Evolutionary conservation across 2,888 invertebrate genomes (phyloP), one percentile per base, ranked within the genome.

Genomic region (Perizoma flavofasciatum): DNA sequence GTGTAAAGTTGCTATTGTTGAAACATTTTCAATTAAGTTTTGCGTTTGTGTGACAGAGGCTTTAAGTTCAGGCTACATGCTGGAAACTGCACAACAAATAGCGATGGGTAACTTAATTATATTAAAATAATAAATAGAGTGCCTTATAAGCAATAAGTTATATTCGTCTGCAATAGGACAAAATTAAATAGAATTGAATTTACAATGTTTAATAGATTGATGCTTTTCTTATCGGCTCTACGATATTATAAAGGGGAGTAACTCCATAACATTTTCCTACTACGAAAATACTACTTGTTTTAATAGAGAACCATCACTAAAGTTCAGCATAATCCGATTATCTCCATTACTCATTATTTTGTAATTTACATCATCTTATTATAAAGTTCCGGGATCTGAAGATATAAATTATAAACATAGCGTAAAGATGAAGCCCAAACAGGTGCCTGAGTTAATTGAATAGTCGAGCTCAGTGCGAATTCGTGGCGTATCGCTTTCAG

Each of bases 21-120:
- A 58, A 65, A 70, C 69, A 70, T 71, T 73, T 72, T 71, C 68
- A 69, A 71, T 72, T 69, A 70, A 64, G 63, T 64, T 63, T 61
- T 65, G 66, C 62, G 60, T 65, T 59, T 63, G 55, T 61, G 59
- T 56, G 49, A 65, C 59, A 59, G 53, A 59, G 58, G 48, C 57
- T 57, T 61, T 55, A 56, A 61, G 43, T 53, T 53, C 46, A 46
- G 11, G 34, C 37, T 60, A 59, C 59, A 47, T 37, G 11, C 50
- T 48, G 9, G 6, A 41, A 55, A 48, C 32, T 52, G 48, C 37
- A 51, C 44, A 46, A 33, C 3, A 22, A 22, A 22, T 4, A 32
- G 11, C 45, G n/a, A 37, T 10, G 6, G 7, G 22, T 5, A 0
- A 22, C 5, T 6, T 4, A 10, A 44, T 44, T 6, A 22, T 6